Conservation (phyloP, 2,888 invertebrate genomes). For the Papilio demoleus region DNA sequence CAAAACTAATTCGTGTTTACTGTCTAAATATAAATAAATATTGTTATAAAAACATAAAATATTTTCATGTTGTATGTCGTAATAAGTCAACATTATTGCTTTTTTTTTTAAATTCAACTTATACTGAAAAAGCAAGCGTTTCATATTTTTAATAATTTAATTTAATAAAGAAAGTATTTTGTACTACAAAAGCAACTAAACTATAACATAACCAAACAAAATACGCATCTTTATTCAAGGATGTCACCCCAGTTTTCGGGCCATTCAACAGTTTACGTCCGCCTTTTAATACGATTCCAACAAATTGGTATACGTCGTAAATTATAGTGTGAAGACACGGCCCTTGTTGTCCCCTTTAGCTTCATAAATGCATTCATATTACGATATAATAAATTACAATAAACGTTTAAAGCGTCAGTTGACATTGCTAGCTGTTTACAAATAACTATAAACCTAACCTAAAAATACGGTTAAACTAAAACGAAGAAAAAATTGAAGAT, state of each 20-base stretch:
- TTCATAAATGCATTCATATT: slow-evolving; percentile 41
- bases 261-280: slow-evolving; percentile 78
- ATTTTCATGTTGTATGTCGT: no score
- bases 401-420: slow-evolving; percentile 25
- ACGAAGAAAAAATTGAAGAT: no score
- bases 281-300: slow-evolving; percentile 76
- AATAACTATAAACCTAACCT: background rate
- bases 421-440: slow-evolving; percentile 2
- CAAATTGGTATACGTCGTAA: slow-evolving; percentile 79
- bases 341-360: slow-evolving; percentile 55
- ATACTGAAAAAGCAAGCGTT: no score
- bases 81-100: no score
- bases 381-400: slow-evolving; percentile 39
- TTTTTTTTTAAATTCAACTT: no score
- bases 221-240: slow-evolving; percentile 53
- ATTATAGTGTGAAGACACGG: slow-evolving; percentile 72
- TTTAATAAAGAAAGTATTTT: background rate
- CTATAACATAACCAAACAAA: slow-evolving; percentile 53
- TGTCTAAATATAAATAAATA: background rate
- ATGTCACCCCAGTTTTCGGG: slow-evolving; percentile 76
- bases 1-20: background rate
- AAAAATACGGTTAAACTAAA: background rate
- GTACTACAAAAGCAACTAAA: slow-evolving; percentile 39
- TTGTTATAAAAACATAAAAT: no score
- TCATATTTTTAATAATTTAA: no score